A percentile compares a stretch with the other conserved stretches of the same genome.
Conservation (phyloP, 1,140 invertebrate genomes). For the Orius laevigatus region DNA sequence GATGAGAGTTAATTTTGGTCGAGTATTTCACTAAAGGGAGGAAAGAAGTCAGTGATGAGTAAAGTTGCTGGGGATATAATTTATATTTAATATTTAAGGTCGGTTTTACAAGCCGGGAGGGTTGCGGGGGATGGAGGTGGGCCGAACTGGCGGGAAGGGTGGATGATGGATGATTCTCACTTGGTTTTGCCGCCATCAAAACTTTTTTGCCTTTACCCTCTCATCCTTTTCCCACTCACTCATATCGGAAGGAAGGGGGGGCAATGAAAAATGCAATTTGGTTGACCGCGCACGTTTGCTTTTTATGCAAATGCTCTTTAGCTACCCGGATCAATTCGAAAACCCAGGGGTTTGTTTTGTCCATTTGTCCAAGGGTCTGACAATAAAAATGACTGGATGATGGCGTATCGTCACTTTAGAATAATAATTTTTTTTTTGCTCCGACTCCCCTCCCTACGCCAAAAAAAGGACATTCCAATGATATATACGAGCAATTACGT, state of each 20-base stretch:
- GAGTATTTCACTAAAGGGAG: too few relatives aligned
- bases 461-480: too few relatives aligned
- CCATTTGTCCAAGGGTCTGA: too few relatives aligned
- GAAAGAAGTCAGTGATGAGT: too few relatives aligned
- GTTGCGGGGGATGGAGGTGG: not conserved
- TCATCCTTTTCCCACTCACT: not conserved
- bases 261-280: constrained; percentile 15
- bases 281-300: constrained; percentile 11
- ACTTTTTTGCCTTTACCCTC: not conserved
- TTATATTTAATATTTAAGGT: constrained; percentile 5
- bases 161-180: constrained; percentile 8
- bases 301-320: constrained; percentile 12
- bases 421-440: too few relatives aligned
- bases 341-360: too few relatives aligned
- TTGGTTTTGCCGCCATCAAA: constrained; percentile 4
- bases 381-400: too few relatives aligned
- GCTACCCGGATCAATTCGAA: too few relatives aligned
- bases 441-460: too few relatives aligned
- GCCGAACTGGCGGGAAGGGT: constrained; percentile 1
- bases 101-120: not conserved
- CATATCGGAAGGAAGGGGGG: not conserved
- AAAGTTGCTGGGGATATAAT: not conserved
- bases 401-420: too few relatives aligned
- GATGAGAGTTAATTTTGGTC: too few relatives aligned
- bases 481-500: too few relatives aligned